phyloP scores from a whole-genome alignment of 2,888 invertebrate genomes.

The Tribolium freemani region DNA sequence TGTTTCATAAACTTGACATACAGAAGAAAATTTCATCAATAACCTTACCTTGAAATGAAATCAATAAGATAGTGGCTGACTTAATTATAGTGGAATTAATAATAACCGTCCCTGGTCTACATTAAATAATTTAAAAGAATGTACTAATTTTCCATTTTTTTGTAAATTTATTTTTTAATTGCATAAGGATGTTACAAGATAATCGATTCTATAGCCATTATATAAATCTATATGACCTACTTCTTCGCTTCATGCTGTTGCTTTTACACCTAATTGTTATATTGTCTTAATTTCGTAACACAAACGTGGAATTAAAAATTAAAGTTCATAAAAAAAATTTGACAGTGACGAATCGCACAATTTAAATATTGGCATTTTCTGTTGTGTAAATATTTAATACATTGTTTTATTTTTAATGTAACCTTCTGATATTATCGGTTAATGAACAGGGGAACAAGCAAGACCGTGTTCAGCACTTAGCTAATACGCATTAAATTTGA shows the following conservation, averaged over 20 bases:
- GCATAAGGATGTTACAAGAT: background rate
- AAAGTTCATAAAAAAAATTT: background rate
- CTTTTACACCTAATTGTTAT: background rate
- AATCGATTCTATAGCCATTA: background rate
- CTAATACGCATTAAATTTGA: background rate
- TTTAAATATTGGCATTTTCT: too few relatives aligned
- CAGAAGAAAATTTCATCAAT: slow-evolving; percentile 25
- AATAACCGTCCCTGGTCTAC: slow-evolving; percentile 28
- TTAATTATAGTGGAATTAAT: slow-evolving; percentile 16
- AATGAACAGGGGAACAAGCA: background rate
- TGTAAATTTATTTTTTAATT: background rate
- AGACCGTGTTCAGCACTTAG: background rate
- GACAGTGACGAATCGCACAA: background rate
- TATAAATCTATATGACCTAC: slow-evolving; percentile 13
- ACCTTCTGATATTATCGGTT: background rate
- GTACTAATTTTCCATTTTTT: background rate
- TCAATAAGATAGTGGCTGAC: slow-evolving; percentile 13
- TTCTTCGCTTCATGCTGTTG: background rate
- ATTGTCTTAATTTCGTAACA: background rate
- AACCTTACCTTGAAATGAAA: slow-evolving; percentile 28
- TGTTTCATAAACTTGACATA: slow-evolving; percentile 8
- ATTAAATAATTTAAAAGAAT: slow-evolving; percentile 3
- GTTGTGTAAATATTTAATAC: background rate
- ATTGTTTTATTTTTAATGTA: background rate
- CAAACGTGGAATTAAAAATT: background rate